Evolutionary conservation across 2,888 invertebrate species (phyloP).

Genomic region (Euzetes globulus): DNA sequence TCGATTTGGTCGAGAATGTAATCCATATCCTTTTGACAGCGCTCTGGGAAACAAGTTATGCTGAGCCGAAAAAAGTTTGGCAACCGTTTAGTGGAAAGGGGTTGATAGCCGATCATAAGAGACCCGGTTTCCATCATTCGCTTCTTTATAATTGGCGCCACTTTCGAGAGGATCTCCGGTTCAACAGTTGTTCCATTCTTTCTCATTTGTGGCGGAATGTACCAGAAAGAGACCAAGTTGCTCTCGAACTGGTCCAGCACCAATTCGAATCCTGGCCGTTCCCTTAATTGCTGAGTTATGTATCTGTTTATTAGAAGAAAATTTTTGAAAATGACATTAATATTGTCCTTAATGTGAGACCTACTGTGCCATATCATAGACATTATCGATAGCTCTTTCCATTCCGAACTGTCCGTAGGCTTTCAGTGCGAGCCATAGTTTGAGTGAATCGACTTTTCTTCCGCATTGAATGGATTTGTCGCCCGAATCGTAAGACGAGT

Average conservation of each 20-base stretch:
- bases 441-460: constrained; percentile 84
- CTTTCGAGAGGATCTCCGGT: constrained; percentile 59
- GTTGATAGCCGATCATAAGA: constrained; percentile 69
- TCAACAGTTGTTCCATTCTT: constrained; percentile 44
- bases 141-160: constrained; percentile 65
- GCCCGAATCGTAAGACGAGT: constrained; percentile 70
- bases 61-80: constrained; percentile 71
- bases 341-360: neutral
- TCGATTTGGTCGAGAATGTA: constrained; percentile 60
- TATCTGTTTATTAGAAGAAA: neutral
- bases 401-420: constrained; percentile 71
- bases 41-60: constrained; percentile 62
- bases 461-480: constrained; percentile 95
- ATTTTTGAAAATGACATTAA: neutral
- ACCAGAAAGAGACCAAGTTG: constrained; percentile 95
- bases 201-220: constrained; percentile 67
- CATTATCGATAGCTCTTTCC: constrained; percentile 66
- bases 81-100: constrained; percentile 55
- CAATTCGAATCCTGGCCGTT: constrained; percentile 62
- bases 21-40: constrained; percentile 56
- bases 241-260: constrained; percentile 74
- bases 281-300: constrained; percentile 55
- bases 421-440: constrained; percentile 99
- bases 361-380: constrained; percentile 66
- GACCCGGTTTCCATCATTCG: constrained; percentile 58